Percentiles rank a stretch among this genome's conserved stretches.
Evolutionary conservation across 1,140 invertebrate genomes (phyloP).

Genomic region (roundworm (Caenorhabditis elegans)): WBcel235 BX284606.5:16842501-16843000

Average conservation of each 20-base stretch:
- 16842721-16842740: constrained; percentile 58
- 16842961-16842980: too few species aligned
- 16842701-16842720: constrained; percentile 50
- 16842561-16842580: constrained; percentile 27
- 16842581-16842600: neutral
- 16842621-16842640: neutral
- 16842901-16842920: neutral
- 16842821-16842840: neutral
- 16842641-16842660: neutral
- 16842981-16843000: too few species aligned
- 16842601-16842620: neutral
- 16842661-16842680: constrained; percentile 35
- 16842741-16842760: constrained; percentile 58
- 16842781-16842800: constrained; percentile 55
- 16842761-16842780: constrained; percentile 58
- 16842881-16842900: neutral
- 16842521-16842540: constrained; percentile 53
- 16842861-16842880: constrained; percentile 30
- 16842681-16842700: constrained; percentile 56
- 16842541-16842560: constrained; percentile 50
- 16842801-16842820: constrained; percentile 42
- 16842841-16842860: constrained; percentile 33
- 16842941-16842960: too few species aligned
- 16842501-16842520: constrained; percentile 53
- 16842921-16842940: neutral